These are phyloP conservation scores for Protobothrops flavoviridis DNA, from an alignment of 2,113 vertebrate species.

Conservation along the genomic window DNA sequence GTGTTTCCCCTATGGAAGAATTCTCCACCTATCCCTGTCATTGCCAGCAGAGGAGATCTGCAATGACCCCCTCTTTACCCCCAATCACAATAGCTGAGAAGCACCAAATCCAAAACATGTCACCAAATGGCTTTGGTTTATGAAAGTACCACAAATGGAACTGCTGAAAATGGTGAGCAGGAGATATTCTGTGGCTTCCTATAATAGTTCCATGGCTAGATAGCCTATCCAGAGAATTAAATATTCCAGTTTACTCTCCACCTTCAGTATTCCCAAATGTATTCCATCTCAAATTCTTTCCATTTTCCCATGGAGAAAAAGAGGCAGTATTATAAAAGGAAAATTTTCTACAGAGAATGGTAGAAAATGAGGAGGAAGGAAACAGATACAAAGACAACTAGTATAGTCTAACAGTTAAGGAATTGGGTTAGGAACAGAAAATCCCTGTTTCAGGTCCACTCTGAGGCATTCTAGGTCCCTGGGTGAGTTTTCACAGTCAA, in stretches of 20 bases:
- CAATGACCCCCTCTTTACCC: not conserved
- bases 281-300: not conserved
- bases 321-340: not conserved
- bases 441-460: not conserved
- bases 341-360: not conserved
- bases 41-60: not conserved
- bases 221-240: not conserved
- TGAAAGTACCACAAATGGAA: not conserved
- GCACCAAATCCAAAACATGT: not conserved
- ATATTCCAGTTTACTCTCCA: not conserved
- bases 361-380: not conserved
- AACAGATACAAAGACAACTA: not conserved
- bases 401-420: not conserved
- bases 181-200: not conserved
- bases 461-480: not conserved
- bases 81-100: not conserved
- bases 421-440: not conserved
- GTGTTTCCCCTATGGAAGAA: not conserved
- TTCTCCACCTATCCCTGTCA: not conserved
- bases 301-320: not conserved
- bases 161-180: not conserved
- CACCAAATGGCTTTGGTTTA: not conserved
- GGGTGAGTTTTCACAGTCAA: not conserved
- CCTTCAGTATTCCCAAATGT: not conserved
- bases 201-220: not conserved